These are phyloP conservation scores for Cladorhizidae sp. DNA, from an alignment of 37 sponge, comb jelly and placozoan species.

Conservation along the genomic window DNA sequence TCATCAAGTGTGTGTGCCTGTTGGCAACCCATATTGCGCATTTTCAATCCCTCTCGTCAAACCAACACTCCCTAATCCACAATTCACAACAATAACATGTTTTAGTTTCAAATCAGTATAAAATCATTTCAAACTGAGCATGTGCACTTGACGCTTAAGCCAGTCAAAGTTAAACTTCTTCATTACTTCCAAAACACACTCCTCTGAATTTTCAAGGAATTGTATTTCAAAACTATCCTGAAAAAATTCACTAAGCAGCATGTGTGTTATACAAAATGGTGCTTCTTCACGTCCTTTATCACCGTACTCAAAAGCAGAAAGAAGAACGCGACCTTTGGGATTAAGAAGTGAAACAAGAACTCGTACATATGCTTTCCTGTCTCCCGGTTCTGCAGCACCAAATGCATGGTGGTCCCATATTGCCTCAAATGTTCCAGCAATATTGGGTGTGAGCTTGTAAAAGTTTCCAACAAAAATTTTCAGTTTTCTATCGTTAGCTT, in stretches of 20 bases:
- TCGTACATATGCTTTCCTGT: slow-evolving; percentile 37
- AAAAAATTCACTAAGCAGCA: slow-evolving; percentile 20
- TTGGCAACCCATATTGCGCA: too few relatives aligned
- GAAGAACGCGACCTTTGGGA: slow-evolving; percentile 29
- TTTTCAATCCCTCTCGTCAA: too few relatives aligned
- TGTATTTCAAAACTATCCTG: slow-evolving; percentile 8
- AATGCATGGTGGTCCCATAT: slow-evolving; percentile 66
- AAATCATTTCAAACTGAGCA: not conserved
- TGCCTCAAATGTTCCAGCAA: slow-evolving; percentile 62
- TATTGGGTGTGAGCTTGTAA: slow-evolving; percentile 20
- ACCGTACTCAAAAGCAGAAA: slow-evolving; percentile 49
- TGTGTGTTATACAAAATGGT: slow-evolving; percentile 41
- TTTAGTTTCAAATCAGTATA: too few relatives aligned
- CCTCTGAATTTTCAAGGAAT: slow-evolving; percentile 33
- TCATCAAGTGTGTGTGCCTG: too few relatives aligned
- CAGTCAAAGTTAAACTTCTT: slow-evolving; percentile 27
- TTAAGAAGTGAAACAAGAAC: slow-evolving; percentile 14
- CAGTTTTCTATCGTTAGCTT: slow-evolving; percentile 39
- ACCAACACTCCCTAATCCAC: too few relatives aligned
- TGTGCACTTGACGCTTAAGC: slow-evolving; percentile 11
- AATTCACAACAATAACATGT: too few relatives aligned
- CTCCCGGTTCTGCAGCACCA: slow-evolving; percentile 37
- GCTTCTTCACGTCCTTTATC: not conserved
- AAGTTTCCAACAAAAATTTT: slow-evolving; percentile 48
- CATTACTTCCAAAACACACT: not conserved